Conservation (phyloP, 2,888 invertebrate species). For the Drosophila basisetae region DNA sequence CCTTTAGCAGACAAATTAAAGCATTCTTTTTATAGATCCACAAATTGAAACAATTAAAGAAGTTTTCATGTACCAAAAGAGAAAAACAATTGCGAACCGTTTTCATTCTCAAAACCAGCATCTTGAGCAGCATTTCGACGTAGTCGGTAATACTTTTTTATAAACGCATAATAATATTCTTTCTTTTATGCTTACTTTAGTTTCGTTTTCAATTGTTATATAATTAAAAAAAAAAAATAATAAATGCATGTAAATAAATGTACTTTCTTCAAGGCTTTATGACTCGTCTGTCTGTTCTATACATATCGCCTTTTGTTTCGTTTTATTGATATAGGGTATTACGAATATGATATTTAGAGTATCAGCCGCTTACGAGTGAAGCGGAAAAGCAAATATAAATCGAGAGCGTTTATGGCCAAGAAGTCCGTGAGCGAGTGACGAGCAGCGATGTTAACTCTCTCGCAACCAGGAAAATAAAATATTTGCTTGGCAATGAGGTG, state of each 20-base stretch:
- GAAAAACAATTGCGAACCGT: not conserved
- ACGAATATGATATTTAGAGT: constrained; percentile 30
- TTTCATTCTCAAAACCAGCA: not conserved
- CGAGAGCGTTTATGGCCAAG: constrained; percentile 18
- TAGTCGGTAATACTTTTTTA: no score
- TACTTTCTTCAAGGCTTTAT: not conserved
- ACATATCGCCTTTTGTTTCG: constrained; percentile 4
- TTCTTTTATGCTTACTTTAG: not conserved
- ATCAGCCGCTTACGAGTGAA: constrained; percentile 39
- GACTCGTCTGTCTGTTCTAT: not conserved
- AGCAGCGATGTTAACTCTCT: constrained; percentile 44
- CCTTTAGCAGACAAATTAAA: constrained; percentile 1
- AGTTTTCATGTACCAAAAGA: not conserved
- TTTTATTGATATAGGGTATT: constrained; percentile 31
- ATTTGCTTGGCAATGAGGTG: constrained; percentile 31
- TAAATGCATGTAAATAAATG: not conserved
- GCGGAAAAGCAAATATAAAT: constrained; percentile 48
- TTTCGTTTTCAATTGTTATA: not conserved
- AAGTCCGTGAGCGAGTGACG: not conserved
- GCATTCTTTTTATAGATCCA: no score
- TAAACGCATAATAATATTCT: not conserved
- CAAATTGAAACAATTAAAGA: not conserved
- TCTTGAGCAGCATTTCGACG: no score
- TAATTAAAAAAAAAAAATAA: not conserved
- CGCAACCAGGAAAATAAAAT: constrained; percentile 40